A percentile compares a stretch with the other conserved stretches of the same genome.
Conservation (phyloP, 2,797 vertebrate species). For the Phylloscopus collybita region DNA sequence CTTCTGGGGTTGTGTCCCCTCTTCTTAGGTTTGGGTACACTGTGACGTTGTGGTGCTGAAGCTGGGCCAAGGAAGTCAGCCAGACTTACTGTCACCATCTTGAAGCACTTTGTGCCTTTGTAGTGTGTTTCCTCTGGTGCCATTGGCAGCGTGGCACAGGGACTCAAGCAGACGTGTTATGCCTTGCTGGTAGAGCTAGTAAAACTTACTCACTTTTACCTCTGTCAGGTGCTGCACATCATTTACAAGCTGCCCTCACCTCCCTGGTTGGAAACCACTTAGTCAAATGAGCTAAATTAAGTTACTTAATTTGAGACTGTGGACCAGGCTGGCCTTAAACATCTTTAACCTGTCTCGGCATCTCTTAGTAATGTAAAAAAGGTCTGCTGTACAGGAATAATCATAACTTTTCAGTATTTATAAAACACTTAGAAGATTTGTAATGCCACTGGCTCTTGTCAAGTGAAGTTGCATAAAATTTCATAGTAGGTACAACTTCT, state of each 20-base stretch:
- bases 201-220: neutral
- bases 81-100: neutral
- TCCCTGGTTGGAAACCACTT: neutral
- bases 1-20: neutral
- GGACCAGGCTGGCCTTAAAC: neutral
- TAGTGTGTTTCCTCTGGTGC: accelerated
- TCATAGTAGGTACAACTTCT: neutral
- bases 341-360: neutral
- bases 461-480: neutral
- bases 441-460: neutral
- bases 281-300: neutral
- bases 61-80: neutral
- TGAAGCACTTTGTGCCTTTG: neutral
- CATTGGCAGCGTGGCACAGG: neutral
- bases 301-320: neutral
- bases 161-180: accelerated
- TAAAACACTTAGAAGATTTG: neutral
- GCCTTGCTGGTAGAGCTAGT: neutral
- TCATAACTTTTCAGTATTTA: neutral
- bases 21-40: neutral
- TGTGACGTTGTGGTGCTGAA: neutral
- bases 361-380: neutral
- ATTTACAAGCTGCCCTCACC: neutral
- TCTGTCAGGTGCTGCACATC: neutral
- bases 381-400: neutral